These are phyloP conservation scores for Hydropotes inermis DNA, from an alignment of 2,113 vertebrate genomes.

Conservation along the genomic window DNA sequence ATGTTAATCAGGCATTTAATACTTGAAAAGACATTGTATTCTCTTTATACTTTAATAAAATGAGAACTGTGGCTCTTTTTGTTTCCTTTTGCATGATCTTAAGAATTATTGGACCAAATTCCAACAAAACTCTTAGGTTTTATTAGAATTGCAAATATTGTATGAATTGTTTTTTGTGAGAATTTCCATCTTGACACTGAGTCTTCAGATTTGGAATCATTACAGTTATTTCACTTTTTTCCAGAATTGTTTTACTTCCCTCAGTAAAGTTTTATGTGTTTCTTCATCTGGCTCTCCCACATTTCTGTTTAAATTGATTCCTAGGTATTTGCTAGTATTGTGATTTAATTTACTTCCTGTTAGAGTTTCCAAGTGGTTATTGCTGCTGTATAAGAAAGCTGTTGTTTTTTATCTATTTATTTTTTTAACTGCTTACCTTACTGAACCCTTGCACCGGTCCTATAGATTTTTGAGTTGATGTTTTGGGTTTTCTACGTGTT, in stretches of 20 bases:
- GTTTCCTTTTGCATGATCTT: not conserved
- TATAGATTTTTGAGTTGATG: not conserved
- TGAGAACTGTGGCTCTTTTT: not conserved
- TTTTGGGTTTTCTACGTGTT: slow-evolving; percentile 7
- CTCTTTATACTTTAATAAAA: not conserved
- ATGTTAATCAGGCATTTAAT: not conserved
- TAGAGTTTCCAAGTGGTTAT: slow-evolving; percentile 44
- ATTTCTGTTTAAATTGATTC: slow-evolving; percentile 48
- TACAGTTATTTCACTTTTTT: not conserved
- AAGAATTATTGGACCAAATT: slow-evolving; percentile 8
- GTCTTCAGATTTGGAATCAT: not conserved
- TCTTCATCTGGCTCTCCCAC: slow-evolving; percentile 23
- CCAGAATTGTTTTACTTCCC: not conserved
- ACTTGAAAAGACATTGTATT: not conserved
- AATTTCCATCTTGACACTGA: not conserved
- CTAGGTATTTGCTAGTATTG: slow-evolving; percentile 31
- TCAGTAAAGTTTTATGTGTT: slow-evolving; percentile 40
- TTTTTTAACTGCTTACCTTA: slow-evolving; percentile 20
- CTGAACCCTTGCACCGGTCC: not conserved
- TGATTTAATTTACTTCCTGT: slow-evolving; percentile 59
- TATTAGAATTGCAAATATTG: slow-evolving; percentile 12
- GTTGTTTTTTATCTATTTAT: slow-evolving; percentile 39
- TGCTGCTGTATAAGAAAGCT: slow-evolving; percentile 25
- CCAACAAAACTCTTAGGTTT: not conserved
- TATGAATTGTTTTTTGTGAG: slow-evolving; percentile 10